Percentiles rank a stretch among this genome's conserved stretches.
phyloP scores from a whole-genome alignment of 2,113 vertebrate species.

The Odocoileus virginianus region DNA sequence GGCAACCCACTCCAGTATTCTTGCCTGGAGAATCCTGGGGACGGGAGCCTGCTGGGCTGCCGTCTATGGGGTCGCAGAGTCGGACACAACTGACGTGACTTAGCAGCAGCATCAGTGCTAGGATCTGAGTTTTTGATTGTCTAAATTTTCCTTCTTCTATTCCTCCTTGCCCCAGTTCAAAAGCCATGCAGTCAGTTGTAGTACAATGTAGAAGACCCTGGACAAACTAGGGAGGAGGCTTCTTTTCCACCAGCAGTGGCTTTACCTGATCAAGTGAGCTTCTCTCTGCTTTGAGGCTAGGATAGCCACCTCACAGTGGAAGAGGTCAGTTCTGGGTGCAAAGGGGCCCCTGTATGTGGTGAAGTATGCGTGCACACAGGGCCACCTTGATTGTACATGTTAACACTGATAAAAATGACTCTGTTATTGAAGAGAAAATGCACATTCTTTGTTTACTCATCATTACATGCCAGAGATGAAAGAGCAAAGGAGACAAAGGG shows the following conservation, averaged over 20 bases:
- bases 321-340: background rate
- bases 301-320: background rate
- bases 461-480: background rate
- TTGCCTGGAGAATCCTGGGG: too few species aligned
- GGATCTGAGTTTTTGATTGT: background rate
- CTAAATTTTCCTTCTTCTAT: background rate
- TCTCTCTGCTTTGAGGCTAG: constrained; percentile 8
- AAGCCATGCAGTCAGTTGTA: background rate
- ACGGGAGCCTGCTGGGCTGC: too few species aligned
- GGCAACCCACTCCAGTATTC: too few species aligned
- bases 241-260: background rate
- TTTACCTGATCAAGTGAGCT: background rate
- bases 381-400: background rate
- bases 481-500: background rate
- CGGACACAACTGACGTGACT: too few species aligned
- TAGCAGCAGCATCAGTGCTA: too few species aligned
- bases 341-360: background rate
- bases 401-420: background rate
- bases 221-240: background rate
- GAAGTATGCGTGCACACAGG: background rate
- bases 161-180: background rate
- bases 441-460: background rate
- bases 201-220: background rate
- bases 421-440: background rate
- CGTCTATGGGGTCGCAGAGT: too few species aligned